Percentiles rank a stretch among this genome's conserved stretches.
These are phyloP conservation scores for Ammospiza maritima DNA, from an alignment of 2,797 vertebrate genomes.

Conservation along the genomic window DNA sequence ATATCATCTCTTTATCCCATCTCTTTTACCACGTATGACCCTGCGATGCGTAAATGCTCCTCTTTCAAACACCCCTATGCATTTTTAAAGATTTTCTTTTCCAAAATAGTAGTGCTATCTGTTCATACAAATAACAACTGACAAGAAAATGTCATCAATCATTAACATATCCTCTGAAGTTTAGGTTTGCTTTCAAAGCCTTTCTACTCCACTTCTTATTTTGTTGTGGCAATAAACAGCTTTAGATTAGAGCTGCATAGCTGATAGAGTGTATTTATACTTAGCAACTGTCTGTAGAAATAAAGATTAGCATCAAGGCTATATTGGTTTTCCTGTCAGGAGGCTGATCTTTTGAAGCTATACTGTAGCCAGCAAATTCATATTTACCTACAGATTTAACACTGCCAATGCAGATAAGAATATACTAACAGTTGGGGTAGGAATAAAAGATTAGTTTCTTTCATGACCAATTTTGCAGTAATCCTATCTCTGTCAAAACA, in stretches of 20 bases:
- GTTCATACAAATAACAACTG: neutral
- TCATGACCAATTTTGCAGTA: neutral
- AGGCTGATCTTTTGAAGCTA: neutral
- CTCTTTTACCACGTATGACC: neutral
- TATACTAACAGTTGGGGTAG: neutral
- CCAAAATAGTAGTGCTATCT: neutral
- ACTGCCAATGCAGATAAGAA: neutral
- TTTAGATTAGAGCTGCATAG: conserved; percentile 24
- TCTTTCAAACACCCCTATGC: neutral
- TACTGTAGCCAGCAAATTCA: neutral
- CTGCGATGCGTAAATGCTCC: neutral
- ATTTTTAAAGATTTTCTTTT: conserved; percentile 9
- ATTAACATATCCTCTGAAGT: neutral
- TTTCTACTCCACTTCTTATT: neutral
- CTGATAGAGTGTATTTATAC: neutral
- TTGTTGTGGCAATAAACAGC: neutral
- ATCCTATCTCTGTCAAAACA: conserved; percentile 32
- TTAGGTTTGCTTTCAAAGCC: neutral
- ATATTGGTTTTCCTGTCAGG: neutral
- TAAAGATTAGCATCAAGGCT: conserved; percentile 11
- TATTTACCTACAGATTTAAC: conserved; percentile 2
- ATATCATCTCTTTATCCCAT: neutral
- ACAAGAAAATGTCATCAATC: neutral
- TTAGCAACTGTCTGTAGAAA: conserved; percentile 6
- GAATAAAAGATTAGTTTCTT: conserved; percentile 10